Percentiles rank a stretch among this genome's conserved stretches.
phyloP scores from a whole-genome alignment of 2,113 vertebrate genomes.

The Daphoenositta chrysoptera region DNA sequence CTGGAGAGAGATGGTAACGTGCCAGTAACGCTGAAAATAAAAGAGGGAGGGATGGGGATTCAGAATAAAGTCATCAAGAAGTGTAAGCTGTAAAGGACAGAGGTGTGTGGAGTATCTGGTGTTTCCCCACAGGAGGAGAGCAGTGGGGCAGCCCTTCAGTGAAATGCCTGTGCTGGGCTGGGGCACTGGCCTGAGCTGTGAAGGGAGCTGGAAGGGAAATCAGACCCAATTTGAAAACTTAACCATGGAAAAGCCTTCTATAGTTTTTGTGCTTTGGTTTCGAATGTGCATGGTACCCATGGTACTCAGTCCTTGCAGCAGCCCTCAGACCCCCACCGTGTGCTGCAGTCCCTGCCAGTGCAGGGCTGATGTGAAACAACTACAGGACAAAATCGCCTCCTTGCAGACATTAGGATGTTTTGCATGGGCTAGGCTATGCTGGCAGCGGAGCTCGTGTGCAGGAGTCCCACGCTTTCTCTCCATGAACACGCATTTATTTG shows the following conservation, averaged over 20 bases:
- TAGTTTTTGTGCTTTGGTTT: background rate
- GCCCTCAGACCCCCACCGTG: accelerated
- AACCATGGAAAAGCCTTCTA: background rate
- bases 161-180: background rate
- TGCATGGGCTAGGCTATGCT: background rate
- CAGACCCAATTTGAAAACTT: background rate
- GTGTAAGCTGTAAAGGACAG: background rate
- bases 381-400: background rate
- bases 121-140: background rate
- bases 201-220: background rate
- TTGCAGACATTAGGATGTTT: background rate
- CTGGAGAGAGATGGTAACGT: accelerated
- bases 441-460: background rate
- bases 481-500: background rate
- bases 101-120: background rate
- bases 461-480: background rate
- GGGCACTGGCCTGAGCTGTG: background rate
- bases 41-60: background rate
- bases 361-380: accelerated
- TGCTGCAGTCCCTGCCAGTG: accelerated
- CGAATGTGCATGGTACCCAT: accelerated
- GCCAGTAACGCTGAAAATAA: background rate
- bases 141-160: background rate
- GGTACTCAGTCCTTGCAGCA: background rate
- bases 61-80: background rate